Evolutionary conservation across 2,797 vertebrate species (phyloP).

Genomic region (Tadarida brasiliensis): DNA sequence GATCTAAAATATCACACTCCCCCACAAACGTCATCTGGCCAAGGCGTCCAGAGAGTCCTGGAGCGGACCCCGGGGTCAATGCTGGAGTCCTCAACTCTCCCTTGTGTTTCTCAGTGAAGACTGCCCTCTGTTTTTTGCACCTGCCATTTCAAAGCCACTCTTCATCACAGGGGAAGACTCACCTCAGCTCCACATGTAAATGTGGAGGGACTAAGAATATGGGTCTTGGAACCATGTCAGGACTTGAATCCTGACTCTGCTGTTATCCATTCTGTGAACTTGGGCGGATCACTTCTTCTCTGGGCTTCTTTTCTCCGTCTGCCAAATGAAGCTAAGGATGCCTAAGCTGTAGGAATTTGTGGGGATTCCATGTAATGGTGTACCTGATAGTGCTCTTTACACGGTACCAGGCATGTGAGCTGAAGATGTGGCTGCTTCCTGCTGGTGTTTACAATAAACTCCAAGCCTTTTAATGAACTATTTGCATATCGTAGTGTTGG

Average conservation of each 20-base stretch:
- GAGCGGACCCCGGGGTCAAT: background rate
- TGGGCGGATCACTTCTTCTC: background rate
- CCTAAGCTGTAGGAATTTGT: background rate
- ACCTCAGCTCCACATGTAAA: background rate
- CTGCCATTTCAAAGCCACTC: background rate
- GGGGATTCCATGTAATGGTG: background rate
- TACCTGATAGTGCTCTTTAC: background rate
- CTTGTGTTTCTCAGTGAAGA: background rate
- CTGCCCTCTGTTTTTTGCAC: background rate
- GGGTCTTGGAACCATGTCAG: background rate
- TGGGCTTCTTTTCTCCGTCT: background rate
- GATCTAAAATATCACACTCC: background rate
- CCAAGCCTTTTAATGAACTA: background rate
- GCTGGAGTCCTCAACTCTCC: background rate
- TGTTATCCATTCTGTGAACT: background rate
- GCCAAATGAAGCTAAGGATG: background rate
- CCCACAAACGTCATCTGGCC: background rate
- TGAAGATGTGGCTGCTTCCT: background rate
- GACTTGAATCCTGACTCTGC: background rate
- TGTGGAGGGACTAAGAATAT: background rate
- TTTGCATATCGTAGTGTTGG: background rate
- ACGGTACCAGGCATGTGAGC: background rate
- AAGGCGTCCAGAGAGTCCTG: background rate
- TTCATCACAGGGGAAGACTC: background rate
- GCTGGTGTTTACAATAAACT: constrained; percentile 13